Conservation (phyloP, 2,797 vertebrate species). For the Xenentodon cancila region DNA sequence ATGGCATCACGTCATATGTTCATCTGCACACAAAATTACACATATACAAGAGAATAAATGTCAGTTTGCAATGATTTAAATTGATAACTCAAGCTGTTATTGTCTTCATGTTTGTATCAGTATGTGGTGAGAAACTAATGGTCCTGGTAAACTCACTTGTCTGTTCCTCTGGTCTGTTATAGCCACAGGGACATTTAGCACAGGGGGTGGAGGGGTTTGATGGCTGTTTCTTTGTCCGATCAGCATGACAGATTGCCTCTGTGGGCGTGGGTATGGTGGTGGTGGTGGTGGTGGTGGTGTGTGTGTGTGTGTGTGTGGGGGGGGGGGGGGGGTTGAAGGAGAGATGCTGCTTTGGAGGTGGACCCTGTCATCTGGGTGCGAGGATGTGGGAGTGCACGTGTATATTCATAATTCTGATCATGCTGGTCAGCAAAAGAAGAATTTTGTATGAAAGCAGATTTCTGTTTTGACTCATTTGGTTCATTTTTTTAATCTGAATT, state of each 20-base stretch:
- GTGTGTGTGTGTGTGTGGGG: too few relatives aligned
- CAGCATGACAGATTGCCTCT: slow-evolving; percentile 63
- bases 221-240: slow-evolving; percentile 71
- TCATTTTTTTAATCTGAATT: background rate
- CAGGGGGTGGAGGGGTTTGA: slow-evolving; percentile 14
- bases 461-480: background rate
- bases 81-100: background rate
- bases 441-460: too few relatives aligned
- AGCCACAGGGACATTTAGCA: slow-evolving; percentile 74
- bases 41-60: too few relatives aligned
- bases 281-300: too few relatives aligned
- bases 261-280: too few relatives aligned
- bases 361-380: slow-evolving; percentile 39
- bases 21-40: too few relatives aligned
- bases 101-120: background rate
- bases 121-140: background rate
- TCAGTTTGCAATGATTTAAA: background rate
- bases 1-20: too few relatives aligned
- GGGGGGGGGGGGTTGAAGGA: slow-evolving; percentile 47
- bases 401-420: slow-evolving; percentile 62
- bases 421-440: slow-evolving; percentile 24
- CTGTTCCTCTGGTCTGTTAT: slow-evolving; percentile 36
- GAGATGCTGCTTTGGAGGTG: slow-evolving; percentile 46
- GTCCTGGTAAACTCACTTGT: slow-evolving; percentile 13
- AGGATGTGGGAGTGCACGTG: slow-evolving; percentile 42